A percentile compares a stretch with the other conserved stretches of the same genome.
Conservation (phyloP, 2,888 invertebrate genomes). For the Kryphioiulus occultus region DNA sequence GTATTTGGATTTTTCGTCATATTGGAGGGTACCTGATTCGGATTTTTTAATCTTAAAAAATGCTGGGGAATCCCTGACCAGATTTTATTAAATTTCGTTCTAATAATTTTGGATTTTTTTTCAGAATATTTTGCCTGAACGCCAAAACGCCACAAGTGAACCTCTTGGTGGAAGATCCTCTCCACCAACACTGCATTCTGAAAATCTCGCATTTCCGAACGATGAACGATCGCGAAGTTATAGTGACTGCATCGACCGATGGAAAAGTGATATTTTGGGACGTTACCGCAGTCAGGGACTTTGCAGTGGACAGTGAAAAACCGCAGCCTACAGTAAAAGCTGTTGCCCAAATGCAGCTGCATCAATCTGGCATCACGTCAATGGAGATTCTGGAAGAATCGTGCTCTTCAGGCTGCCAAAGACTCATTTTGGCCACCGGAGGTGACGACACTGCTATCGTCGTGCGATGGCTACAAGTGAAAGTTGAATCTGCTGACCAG, state of each 20-base stretch:
- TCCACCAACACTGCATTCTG: conserved; percentile 41
- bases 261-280: conserved; percentile 33
- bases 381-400: background rate
- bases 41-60: no score
- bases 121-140: conserved; percentile 1
- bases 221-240: background rate
- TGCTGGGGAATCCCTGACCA: no score
- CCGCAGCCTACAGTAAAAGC: background rate
- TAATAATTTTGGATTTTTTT: no score
- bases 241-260: conserved; percentile 41
- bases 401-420: background rate
- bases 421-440: conserved; percentile 37
- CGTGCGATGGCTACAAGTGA: background rate
- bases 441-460: conserved; percentile 27
- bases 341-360: background rate
- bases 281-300: background rate
- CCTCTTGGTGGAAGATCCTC: background rate
- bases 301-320: background rate
- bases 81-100: no score
- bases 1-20: no score
- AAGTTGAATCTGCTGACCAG: background rate
- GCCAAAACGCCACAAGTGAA: background rate
- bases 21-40: no score
- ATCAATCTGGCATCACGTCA: conserved; percentile 45
- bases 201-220: background rate